Conservation (phyloP, 2,888 invertebrate genomes). For the Abscondita cerata region DNA sequence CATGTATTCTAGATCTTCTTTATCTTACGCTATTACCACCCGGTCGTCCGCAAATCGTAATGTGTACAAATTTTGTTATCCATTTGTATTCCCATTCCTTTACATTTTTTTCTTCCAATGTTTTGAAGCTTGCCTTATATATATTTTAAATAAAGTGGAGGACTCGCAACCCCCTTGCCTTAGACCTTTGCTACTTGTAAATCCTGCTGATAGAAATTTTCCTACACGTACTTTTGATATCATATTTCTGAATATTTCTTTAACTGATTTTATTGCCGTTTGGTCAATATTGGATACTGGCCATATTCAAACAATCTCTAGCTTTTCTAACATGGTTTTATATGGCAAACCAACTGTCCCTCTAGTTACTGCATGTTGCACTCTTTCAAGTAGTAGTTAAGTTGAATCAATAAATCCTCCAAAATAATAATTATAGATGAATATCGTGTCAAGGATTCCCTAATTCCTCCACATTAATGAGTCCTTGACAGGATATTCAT, state of each 20-base stretch:
- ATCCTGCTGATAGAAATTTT: too few species aligned
- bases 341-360: too few species aligned
- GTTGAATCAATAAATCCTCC: too few species aligned
- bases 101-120: slow-evolving; percentile 3
- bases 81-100: too few species aligned
- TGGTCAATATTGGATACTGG: background rate
- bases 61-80: background rate
- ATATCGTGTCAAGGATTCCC: too few species aligned
- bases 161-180: background rate
- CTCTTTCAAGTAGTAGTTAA: too few species aligned
- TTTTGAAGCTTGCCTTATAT: background rate
- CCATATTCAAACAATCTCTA: background rate
- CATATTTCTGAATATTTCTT: background rate
- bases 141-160: background rate
- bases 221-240: background rate
- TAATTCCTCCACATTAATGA: too few species aligned
- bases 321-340: too few species aligned
- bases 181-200: background rate
- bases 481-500: too few species aligned
- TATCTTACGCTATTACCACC: background rate
- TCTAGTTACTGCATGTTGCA: too few species aligned
- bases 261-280: background rate
- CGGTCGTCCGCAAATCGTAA: background rate
- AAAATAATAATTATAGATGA: too few species aligned
- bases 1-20: background rate